Conservation (phyloP, 2,888 invertebrate genomes). For the Caenorhabditis panamensis region DNA sequence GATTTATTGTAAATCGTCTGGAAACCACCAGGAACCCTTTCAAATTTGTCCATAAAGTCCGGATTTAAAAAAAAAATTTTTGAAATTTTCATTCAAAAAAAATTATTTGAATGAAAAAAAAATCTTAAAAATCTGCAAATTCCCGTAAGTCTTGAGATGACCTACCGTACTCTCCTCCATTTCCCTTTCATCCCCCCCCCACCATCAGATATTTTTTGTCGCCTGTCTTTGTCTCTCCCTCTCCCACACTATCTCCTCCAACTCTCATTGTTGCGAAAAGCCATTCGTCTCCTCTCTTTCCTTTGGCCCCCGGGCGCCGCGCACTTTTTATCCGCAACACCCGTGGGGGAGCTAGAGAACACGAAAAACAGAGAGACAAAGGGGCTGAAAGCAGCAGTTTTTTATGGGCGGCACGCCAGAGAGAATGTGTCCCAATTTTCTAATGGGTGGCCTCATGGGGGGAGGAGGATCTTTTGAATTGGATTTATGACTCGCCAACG, state of each 20-base stretch:
- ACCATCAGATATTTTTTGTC: conserved; percentile 13
- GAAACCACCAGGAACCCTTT: too few species aligned
- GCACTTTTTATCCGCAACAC: conserved; percentile 41
- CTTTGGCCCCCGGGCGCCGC: neutral
- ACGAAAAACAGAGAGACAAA: conserved; percentile 6
- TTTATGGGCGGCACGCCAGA: conserved; percentile 4
- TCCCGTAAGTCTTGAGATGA: too few species aligned
- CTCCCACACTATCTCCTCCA: conserved; percentile 6
- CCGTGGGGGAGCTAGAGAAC: conserved; percentile 24
- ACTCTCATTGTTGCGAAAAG: conserved; percentile 58
- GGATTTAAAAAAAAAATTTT: too few species aligned
- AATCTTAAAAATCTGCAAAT: too few species aligned
- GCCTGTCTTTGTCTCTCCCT: neutral
- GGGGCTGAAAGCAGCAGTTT: neutral
- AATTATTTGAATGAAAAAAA: too few species aligned
- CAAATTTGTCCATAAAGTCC: too few species aligned
- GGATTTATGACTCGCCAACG: too few species aligned
- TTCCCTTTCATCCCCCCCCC: too few species aligned
- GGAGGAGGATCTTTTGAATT: neutral
- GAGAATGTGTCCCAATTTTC: conserved; percentile 43
- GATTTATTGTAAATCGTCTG: too few species aligned
- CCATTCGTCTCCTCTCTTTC: conserved; percentile 49
- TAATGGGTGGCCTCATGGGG: conserved; percentile 45
- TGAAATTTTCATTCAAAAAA: too few species aligned
- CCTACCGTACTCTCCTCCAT: too few species aligned